Evolutionary conservation across 2,888 invertebrate genomes (phyloP).

Genomic region (Orthonychiurus folsomi): DNA sequence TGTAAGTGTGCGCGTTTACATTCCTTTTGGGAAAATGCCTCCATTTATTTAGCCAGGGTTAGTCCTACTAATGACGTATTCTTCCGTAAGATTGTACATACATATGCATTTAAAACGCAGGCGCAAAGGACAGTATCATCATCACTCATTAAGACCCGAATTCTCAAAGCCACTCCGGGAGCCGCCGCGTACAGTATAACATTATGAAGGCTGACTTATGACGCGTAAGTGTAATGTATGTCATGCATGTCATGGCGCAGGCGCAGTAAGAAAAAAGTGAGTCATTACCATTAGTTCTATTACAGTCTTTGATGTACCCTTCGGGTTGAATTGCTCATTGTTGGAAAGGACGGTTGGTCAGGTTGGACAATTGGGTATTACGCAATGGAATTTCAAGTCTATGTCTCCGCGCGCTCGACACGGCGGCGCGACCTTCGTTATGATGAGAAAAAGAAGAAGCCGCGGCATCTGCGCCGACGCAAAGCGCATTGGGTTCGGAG

Average conservation of each 20-base stretch:
- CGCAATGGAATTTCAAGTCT: constrained; percentile 1
- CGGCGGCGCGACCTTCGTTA: neutral
- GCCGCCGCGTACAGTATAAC: neutral
- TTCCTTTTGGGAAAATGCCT: too few relatives aligned
- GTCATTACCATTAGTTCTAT: constrained; percentile 1
- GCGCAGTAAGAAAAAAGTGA: neutral
- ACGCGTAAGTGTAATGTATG: neutral
- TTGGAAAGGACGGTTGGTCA: neutral
- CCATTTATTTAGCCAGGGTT: too few relatives aligned
- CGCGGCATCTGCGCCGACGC: too few relatives aligned
- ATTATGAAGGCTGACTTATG: neutral
- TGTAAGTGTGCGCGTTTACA: too few relatives aligned
- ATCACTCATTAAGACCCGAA: neutral
- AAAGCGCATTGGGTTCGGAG: too few relatives aligned
- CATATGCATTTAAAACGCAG: neutral
- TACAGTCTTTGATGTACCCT: neutral
- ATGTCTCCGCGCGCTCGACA: neutral
- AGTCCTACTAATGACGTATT: too few relatives aligned
- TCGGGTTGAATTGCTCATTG: too few relatives aligned
- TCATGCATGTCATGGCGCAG: neutral
- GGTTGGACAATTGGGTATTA: neutral
- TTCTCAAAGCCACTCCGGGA: neutral
- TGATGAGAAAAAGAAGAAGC: constrained; percentile 1
- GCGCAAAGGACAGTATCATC: neutral
- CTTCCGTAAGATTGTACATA: neutral